These are phyloP conservation scores for Lonchura striata DNA, from an alignment of 2,113 vertebrate species.

Conservation along the genomic window DNA sequence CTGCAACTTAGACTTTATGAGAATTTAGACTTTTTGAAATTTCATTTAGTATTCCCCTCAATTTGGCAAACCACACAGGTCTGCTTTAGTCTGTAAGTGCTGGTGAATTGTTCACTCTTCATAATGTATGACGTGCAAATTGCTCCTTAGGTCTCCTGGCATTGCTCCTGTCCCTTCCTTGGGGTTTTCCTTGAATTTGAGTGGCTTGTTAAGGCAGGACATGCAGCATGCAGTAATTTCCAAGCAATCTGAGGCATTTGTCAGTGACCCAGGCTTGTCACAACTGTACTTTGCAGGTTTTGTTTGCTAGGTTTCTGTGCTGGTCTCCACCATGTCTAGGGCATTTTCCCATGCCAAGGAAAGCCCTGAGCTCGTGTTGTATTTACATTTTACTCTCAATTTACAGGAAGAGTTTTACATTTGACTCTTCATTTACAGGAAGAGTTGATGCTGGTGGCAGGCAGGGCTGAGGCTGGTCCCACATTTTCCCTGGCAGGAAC, in stretches of 20 bases:
- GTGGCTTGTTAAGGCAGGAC: not conserved
- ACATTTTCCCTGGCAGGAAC: not conserved
- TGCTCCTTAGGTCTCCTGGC: not conserved
- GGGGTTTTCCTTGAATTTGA: not conserved
- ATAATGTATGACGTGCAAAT: not conserved
- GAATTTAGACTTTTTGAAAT: not conserved
- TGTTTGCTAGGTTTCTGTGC: not conserved
- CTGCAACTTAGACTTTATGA: not conserved
- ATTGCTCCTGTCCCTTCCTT: not conserved
- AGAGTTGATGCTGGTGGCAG: not conserved
- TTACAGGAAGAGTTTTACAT: not conserved
- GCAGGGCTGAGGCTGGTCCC: not conserved
- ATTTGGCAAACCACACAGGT: not conserved
- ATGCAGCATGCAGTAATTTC: not conserved
- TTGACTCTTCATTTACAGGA: not conserved
- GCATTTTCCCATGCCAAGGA: not conserved
- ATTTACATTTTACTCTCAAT: not conserved
- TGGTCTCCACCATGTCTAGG: not conserved
- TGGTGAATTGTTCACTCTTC: not conserved
- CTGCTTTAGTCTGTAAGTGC: not conserved
- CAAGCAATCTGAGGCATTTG: not conserved
- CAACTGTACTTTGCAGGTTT: not conserved
- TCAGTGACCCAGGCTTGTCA: not conserved
- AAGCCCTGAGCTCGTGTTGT: accelerated
- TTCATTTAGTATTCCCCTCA: not conserved